phyloP scores from a whole-genome alignment of 2,888 invertebrate genomes.

The Ophraella communa region DNA sequence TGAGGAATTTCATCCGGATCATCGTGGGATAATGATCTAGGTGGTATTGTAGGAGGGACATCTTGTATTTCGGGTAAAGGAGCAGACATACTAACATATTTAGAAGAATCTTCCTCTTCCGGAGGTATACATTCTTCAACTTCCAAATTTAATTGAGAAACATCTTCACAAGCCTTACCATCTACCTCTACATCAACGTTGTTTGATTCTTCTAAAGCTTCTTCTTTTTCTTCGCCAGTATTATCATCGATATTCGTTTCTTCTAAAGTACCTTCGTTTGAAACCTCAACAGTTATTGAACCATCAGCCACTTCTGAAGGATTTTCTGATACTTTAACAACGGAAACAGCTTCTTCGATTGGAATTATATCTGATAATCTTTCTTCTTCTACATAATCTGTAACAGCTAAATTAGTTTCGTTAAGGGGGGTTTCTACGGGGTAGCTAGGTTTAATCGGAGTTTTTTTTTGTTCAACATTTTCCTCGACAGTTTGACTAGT shows the following conservation, averaged over 20 bases:
- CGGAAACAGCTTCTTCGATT: background rate
- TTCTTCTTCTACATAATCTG: conserved; percentile 7
- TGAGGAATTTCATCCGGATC: conserved; percentile 54
- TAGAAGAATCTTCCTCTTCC: background rate
- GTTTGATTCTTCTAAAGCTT: background rate
- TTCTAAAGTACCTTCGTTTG: background rate
- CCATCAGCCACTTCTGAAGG: background rate
- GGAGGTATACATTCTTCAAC: background rate
- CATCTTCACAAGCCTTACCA: background rate
- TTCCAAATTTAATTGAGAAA: background rate
- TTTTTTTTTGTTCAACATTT: conserved; percentile 55
- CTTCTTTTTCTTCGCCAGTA: too few species aligned
- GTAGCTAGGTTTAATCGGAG: conserved; percentile 47
- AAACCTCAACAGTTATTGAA: background rate
- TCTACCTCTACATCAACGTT: background rate
- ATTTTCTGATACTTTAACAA: too few species aligned
- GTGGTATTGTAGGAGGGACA: background rate
- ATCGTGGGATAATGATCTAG: background rate
- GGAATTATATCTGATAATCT: background rate
- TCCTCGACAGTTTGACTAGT: conserved; percentile 30
- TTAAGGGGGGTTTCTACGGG: background rate
- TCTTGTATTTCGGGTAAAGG: conserved; percentile 1
- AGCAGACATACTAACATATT: background rate
- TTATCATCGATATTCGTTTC: too few species aligned
- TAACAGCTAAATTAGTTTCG: background rate